Evolutionary conservation across 2,113 vertebrate species (phyloP).

Genomic region (Solea senegalensis): DNA sequence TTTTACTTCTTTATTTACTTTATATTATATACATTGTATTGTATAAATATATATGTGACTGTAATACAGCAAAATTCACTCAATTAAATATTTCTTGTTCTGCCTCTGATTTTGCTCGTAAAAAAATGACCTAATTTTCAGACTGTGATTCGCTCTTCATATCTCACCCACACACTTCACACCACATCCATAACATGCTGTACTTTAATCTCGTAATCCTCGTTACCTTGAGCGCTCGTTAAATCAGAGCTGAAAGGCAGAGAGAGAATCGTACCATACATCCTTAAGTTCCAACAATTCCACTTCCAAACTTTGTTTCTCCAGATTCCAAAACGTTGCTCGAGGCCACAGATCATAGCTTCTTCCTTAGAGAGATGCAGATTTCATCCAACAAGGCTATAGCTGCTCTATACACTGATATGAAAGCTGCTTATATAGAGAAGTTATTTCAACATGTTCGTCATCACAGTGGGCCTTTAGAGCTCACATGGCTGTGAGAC

Average conservation of each 20-base stretch:
- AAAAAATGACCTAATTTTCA: slow-evolving; percentile 27
- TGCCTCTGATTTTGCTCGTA: slow-evolving; percentile 2
- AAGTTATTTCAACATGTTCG: slow-evolving; percentile 15
- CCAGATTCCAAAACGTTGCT: slow-evolving; percentile 47
- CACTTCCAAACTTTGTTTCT: slow-evolving; percentile 55
- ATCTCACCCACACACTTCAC: slow-evolving; percentile 40
- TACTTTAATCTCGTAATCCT: slow-evolving; percentile 36
- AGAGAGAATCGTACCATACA: slow-evolving; percentile 48
- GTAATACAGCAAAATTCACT: too few relatives aligned
- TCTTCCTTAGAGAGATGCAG: slow-evolving; percentile 23
- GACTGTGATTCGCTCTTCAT: slow-evolving; percentile 9
- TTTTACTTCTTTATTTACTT: too few relatives aligned
- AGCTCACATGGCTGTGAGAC: slow-evolving; percentile 27
- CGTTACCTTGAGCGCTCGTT: slow-evolving; percentile 53
- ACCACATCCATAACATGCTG: background rate
- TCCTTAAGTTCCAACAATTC: slow-evolving; percentile 68
- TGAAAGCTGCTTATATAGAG: slow-evolving; percentile 2
- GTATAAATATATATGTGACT: too few relatives aligned
- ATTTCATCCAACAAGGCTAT: slow-evolving; percentile 26
- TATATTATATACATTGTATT: too few relatives aligned
- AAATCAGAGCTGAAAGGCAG: slow-evolving; percentile 51
- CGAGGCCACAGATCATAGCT: slow-evolving; percentile 45
- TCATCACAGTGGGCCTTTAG: slow-evolving; percentile 31
- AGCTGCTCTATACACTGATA: slow-evolving; percentile 2
- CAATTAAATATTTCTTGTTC: too few relatives aligned